phyloP scores from a whole-genome alignment of 2,888 invertebrate genomes.

The Platynereis dumerilii region DNA sequence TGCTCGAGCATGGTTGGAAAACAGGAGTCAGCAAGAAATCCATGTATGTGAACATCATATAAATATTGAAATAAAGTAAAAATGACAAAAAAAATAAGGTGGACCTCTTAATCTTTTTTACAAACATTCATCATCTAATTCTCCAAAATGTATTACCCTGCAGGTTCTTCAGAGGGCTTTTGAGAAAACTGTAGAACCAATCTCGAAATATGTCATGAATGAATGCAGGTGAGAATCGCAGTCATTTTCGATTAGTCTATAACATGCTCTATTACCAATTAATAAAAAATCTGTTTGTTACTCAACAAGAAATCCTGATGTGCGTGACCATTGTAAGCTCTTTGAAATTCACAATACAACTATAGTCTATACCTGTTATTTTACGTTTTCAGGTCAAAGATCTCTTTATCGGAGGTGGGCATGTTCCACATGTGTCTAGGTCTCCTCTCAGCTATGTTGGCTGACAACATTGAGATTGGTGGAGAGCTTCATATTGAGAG shows the following conservation, averaged over 20 bases:
- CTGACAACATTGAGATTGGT: slow-evolving; percentile 62
- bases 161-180: slow-evolving; percentile 61
- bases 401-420: slow-evolving; percentile 57
- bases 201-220: slow-evolving; percentile 55
- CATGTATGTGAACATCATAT: slow-evolving; percentile 50
- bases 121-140: no score
- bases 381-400: slow-evolving; percentile 45
- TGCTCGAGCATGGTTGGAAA: slow-evolving; percentile 61
- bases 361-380: no score
- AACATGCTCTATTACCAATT: no score
- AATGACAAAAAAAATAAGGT: no score
- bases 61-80: no score
- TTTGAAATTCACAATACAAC: no score
- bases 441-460: slow-evolving; percentile 61
- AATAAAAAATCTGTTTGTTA: no score
- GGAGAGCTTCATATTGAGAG: slow-evolving; percentile 61
- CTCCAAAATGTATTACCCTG: no score
- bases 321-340: no score
- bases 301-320: no score
- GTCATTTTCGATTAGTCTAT: neutral
- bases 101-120: no score
- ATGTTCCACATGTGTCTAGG: slow-evolving; percentile 60
- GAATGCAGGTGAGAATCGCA: slow-evolving; percentile 58
- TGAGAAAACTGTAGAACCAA: slow-evolving; percentile 61
- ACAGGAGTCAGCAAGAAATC: slow-evolving; percentile 56